Conservation (phyloP, 2,113 vertebrate genomes). For the Tangachromis dhanisi region DNA sequence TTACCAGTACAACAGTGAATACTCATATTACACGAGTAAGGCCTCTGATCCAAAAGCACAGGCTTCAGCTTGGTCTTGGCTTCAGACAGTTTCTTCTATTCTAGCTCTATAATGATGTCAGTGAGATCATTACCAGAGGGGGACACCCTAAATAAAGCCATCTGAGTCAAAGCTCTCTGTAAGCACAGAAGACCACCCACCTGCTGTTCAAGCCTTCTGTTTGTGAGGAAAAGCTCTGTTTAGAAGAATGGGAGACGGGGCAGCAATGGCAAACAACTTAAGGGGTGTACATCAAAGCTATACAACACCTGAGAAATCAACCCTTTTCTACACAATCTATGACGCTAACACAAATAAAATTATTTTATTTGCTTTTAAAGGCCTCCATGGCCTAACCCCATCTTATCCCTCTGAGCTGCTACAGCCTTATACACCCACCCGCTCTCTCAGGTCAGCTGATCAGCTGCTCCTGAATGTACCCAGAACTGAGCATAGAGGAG, state of each 20-base stretch:
- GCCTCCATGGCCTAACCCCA: not conserved
- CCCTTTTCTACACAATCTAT: not conserved
- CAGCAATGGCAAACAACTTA: not conserved
- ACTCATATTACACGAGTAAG: not conserved
- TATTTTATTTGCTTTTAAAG: not conserved
- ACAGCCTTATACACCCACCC: not conserved
- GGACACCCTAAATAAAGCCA: not conserved
- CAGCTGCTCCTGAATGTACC: not conserved
- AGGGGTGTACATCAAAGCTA: accelerated
- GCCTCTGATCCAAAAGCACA: not conserved
- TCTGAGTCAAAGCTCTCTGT: not conserved
- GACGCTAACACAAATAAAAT: not conserved
- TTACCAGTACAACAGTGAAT: not conserved
- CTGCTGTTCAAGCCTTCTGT: not conserved
- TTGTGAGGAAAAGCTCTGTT: not conserved
- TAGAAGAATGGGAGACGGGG: not conserved
- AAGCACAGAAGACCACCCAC: not conserved
- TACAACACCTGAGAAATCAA: not conserved
- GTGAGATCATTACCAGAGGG: not conserved
- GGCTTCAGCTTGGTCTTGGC: not conserved
- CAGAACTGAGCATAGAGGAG: not conserved
- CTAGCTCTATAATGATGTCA: not conserved
- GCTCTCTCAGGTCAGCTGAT: accelerated
- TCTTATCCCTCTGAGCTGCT: not conserved
- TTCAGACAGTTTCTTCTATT: not conserved